Percentiles rank a stretch among this genome's conserved stretches.
phyloP scores from a whole-genome alignment of 2,888 invertebrate genomes.

The Hypomecis punctinalis region DNA sequence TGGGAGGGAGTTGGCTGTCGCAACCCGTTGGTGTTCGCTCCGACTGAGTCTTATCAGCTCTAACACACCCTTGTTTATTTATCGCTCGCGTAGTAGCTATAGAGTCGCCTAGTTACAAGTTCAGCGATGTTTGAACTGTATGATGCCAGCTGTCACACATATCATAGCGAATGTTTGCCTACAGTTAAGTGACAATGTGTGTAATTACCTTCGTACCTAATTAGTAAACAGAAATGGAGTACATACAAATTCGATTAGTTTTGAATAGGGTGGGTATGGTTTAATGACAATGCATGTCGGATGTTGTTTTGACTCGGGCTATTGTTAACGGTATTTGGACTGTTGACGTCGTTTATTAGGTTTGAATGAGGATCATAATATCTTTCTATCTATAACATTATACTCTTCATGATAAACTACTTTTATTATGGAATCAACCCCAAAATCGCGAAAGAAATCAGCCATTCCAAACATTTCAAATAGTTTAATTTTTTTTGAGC shows the following conservation, averaged over 20 bases:
- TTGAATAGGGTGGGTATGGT: slow-evolving; percentile 23
- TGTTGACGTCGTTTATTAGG: slow-evolving; percentile 9
- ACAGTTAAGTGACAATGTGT: slow-evolving; percentile 41
- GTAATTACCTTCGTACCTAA: slow-evolving; percentile 43
- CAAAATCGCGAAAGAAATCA: too few species aligned
- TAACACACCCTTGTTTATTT: slow-evolving; percentile 81
- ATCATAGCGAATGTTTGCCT: slow-evolving; percentile 37
- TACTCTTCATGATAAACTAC: too few species aligned
- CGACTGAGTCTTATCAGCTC: slow-evolving; percentile 74
- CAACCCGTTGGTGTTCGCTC: slow-evolving; percentile 49
- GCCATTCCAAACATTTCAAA: too few species aligned
- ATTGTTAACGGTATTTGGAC: slow-evolving; percentile 29
- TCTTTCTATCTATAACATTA: too few species aligned
- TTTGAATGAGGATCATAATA: not conserved
- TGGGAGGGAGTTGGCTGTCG: slow-evolving; percentile 41
- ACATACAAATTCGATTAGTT: slow-evolving; percentile 39
- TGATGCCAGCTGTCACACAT: slow-evolving; percentile 42
- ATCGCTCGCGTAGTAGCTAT: slow-evolving; percentile 69
- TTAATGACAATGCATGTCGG: slow-evolving; percentile 30
- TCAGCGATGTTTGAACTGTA: slow-evolving; percentile 55
- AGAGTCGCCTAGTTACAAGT: slow-evolving; percentile 52
- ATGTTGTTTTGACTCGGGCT: slow-evolving; percentile 23
- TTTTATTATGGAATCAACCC: too few species aligned
- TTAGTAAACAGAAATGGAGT: slow-evolving; percentile 42
- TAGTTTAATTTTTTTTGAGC: too few species aligned